These are phyloP conservation scores for Drosophila obscura DNA, from an alignment of 1,140 invertebrate genomes.

Conservation along the genomic window DNA sequence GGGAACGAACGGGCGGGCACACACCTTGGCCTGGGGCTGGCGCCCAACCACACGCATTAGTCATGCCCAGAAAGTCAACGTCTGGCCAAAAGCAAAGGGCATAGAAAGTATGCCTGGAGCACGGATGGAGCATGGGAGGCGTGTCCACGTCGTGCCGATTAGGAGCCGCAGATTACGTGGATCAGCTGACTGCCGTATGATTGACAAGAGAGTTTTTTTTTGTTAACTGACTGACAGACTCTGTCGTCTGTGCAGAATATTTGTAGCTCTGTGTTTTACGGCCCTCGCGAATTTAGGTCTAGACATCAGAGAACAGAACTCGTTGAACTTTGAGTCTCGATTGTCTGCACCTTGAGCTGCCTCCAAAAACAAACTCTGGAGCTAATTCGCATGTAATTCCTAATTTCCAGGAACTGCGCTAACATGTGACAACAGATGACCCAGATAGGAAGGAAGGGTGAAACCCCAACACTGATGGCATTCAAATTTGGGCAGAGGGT, in stretches of 20 bases:
- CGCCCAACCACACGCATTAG: constrained; percentile 27
- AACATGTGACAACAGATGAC: constrained; percentile 15
- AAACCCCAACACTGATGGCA: constrained; percentile 13
- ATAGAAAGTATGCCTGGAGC: constrained; percentile 24
- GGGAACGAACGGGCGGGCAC: neutral
- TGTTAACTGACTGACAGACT: neutral
- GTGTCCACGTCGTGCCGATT: too few relatives aligned
- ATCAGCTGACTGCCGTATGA: constrained; percentile 48
- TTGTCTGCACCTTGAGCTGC: constrained; percentile 15
- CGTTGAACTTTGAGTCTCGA: constrained; percentile 35
- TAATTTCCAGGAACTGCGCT: constrained; percentile 13
- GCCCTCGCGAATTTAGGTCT: constrained; percentile 10
- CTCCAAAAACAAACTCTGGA: constrained; percentile 7
- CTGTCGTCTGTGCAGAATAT: constrained; percentile 18
- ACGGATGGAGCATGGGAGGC: constrained; percentile 16
- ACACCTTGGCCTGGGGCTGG: constrained; percentile 6
- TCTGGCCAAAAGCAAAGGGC: constrained; percentile 23
- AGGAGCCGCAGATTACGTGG: constrained; percentile 18
- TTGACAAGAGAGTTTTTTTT: constrained; percentile 42
- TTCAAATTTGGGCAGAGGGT: constrained; percentile 11
- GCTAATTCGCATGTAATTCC: constrained; percentile 16
- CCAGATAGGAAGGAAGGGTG: constrained; percentile 8
- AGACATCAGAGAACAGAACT: constrained; percentile 20
- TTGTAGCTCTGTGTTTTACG: constrained; percentile 22
- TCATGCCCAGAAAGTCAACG: constrained; percentile 24